Base-by-base conservation (phyloP, 2,797 vertebrate species). In the Trachurus trachurus region DNA sequence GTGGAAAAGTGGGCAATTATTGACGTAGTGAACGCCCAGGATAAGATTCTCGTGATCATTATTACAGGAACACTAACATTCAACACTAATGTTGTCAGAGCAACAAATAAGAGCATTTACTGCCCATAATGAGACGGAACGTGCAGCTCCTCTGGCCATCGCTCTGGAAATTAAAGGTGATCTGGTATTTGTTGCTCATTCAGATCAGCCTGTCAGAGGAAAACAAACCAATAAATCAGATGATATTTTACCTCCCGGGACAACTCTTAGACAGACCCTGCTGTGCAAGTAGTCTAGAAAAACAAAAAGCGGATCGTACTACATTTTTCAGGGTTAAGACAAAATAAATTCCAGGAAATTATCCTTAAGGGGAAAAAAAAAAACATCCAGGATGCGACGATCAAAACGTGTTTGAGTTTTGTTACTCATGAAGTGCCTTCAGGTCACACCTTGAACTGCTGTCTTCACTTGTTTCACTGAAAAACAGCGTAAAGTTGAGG, bases 51-150 rank as follows among this genome's bases (percentile, higher is more conserved):
- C 1, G 26, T 13, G 7, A 57, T 67, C 45, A 44, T 34, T 4
- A 44, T 34, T 4, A 45, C 70, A 72, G 39, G 47, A 50, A 53
- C 39, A 42, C 56, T 77, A 58, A 69, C 66, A 31, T 61, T 34
- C 17, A 60, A 60, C 58, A 47, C 53, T n/a, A 45, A 37, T 56
- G 31, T 45, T 9, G 10, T 16, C 21, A 50, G n/a, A 57, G 8
- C 53, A 72, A 19, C 50, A 65, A 57, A 66, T 26, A 21, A 10
- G 4, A 13, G 45, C 31, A 61, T 69, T 73, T 58, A 60, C 13
- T 21, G 42, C 21, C 47, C 17, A 12, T 26, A 21, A 66, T 40
- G 47, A 66, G 34, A 44, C n/a, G 13, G 49, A 76, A 54, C 1
- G 2, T 9, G 4, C 11, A n/a, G 64, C 56, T 62, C 31, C 11